Conservation (phyloP, 2,888 invertebrate species). For the Sipha maydis region DNA sequence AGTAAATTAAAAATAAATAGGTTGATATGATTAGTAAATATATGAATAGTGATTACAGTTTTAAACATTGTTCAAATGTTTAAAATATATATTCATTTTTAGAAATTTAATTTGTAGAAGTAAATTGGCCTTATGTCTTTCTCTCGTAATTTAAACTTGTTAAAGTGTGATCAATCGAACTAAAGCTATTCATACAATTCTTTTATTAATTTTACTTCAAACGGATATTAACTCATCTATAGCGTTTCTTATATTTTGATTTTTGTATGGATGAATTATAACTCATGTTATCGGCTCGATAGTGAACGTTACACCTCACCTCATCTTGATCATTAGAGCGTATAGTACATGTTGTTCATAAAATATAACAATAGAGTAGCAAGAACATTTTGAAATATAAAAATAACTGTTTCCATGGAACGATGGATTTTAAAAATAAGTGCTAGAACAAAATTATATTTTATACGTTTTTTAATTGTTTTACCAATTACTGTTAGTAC, state of each 20-base stretch:
- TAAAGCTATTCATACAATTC: not conserved
- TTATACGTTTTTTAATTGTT: not conserved
- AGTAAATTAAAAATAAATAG: no score
- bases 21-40: no score
- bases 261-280: not conserved
- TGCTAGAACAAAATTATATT: slow-evolving; percentile 7
- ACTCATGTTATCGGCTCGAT: not conserved
- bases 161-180: not conserved
- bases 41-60: no score
- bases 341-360: not conserved
- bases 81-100: no score
- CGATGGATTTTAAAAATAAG: not conserved
- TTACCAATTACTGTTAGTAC: not conserved
- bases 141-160: not conserved
- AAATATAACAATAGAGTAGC: slow-evolving; percentile 12
- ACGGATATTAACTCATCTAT: not conserved
- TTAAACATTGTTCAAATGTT: no score
- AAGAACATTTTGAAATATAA: slow-evolving; percentile 10
- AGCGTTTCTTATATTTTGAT: not conserved
- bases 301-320: not conserved
- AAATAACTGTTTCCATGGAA: slow-evolving; percentile 42
- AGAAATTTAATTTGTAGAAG: no score
- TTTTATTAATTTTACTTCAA: not conserved
- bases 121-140: no score
- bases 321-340: slow-evolving; percentile 23